A percentile compares a stretch with the other conserved stretches of the same genome.
Conservation (phyloP, 2,797 vertebrate genomes). For the Peromyscus attwateri region DNA sequence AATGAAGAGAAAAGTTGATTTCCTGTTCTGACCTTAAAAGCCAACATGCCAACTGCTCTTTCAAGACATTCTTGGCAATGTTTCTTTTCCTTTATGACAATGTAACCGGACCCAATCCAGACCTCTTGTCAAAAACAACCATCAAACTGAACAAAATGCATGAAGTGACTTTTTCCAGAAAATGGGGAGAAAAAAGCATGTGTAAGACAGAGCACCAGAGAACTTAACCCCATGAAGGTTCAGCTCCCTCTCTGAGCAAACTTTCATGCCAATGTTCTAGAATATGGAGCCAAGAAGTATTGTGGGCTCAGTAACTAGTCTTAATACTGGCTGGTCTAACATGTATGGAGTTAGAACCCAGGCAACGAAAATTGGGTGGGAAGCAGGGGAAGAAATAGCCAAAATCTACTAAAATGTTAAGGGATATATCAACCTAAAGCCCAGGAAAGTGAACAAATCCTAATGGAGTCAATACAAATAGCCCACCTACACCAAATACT, state of each 20-base stretch:
- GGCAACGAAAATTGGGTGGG: not conserved
- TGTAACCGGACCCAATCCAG: constrained; percentile 14
- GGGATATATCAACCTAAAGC: not conserved
- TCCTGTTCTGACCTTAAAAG: constrained; percentile 28
- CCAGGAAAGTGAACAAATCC: not conserved
- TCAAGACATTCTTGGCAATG: not conserved
- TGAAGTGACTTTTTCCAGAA: not conserved
- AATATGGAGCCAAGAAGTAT: not conserved
- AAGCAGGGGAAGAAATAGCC: not conserved
- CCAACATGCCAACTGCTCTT: constrained; percentile 35
- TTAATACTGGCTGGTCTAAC: not conserved
- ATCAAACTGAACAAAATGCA: constrained; percentile 42
- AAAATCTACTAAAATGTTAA: not conserved
- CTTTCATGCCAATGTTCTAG: not conserved
- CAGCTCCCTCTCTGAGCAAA: not conserved
- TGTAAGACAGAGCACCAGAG: not conserved
- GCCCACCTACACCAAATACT: not conserved
- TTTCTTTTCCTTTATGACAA: not conserved
- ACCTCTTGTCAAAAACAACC: constrained; percentile 30
- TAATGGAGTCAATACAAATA: not conserved
- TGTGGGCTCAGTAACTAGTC: not conserved
- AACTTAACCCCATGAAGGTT: not conserved
- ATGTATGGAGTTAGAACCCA: not conserved
- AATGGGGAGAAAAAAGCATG: not conserved
- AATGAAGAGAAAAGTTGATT: not conserved